Evolutionary conservation across 2,888 invertebrate genomes (phyloP).

Genomic region (Latrodectus hesperus): DNA sequence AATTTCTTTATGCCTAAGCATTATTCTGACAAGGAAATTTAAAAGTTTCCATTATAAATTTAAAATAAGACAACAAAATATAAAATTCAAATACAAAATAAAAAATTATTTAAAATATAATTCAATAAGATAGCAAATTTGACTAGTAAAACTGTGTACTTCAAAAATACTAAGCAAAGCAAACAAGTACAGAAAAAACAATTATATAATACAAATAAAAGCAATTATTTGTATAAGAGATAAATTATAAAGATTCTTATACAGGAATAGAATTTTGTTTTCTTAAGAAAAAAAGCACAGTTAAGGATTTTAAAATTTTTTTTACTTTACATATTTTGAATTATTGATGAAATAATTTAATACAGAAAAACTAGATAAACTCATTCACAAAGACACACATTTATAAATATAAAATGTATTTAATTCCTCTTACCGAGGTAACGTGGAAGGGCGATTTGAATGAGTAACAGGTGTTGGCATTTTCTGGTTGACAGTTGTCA

Average conservation of each 20-base stretch:
- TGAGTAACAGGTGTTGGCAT: conserved; percentile 50
- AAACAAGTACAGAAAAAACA: too few relatives aligned
- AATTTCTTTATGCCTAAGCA: too few relatives aligned
- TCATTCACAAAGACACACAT: too few relatives aligned
- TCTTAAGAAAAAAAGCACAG: not conserved
- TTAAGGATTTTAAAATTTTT: not conserved
- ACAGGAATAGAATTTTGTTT: not conserved
- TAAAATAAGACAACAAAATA: too few relatives aligned
- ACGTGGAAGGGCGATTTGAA: conserved; percentile 51
- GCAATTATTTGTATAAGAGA: not conserved
- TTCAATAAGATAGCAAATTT: too few relatives aligned
- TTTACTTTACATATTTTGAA: not conserved
- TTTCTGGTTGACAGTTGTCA: conserved; percentile 54
- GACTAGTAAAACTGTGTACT: too few relatives aligned
- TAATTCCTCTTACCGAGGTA: conserved; percentile 52
- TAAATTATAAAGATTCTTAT: not conserved
- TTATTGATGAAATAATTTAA: not conserved
- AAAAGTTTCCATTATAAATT: too few relatives aligned
- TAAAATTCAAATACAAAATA: too few relatives aligned
- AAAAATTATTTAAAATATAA: too few relatives aligned
- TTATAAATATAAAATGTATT: conserved; percentile 3
- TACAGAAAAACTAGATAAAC: not conserved
- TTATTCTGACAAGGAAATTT: too few relatives aligned
- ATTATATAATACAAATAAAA: too few relatives aligned
- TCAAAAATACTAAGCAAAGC: too few relatives aligned